Evolutionary conservation across 2,797 vertebrate genomes (phyloP).

Genomic region (Ptychadena robeensis): DNA sequence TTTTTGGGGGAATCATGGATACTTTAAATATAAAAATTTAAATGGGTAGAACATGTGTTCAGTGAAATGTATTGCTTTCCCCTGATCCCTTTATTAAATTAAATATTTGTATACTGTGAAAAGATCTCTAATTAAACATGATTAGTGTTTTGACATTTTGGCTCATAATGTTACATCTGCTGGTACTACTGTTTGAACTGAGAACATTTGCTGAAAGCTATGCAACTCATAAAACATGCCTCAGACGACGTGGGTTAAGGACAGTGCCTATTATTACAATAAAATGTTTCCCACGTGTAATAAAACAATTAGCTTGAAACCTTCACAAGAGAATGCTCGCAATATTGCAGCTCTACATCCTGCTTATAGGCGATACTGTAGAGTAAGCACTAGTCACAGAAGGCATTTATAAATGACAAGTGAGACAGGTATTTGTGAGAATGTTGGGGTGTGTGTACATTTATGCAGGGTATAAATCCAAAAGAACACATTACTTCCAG

Average conservation of each 20-base stretch:
- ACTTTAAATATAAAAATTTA: too few relatives aligned
- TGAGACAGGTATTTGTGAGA: too few relatives aligned
- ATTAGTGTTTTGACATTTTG: neutral
- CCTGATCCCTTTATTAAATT: neutral
- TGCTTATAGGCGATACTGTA: neutral
- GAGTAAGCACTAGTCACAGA: neutral
- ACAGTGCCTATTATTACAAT: constrained; percentile 3
- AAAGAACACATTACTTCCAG: too few relatives aligned
- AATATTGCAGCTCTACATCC: neutral
- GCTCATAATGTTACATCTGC: neutral
- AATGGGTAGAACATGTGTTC: too few relatives aligned
- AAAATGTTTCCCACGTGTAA: neutral
- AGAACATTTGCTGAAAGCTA: neutral
- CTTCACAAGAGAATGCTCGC: neutral
- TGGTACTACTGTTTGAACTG: neutral
- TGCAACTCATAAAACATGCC: neutral
- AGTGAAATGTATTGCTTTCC: too few relatives aligned
- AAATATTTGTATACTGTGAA: neutral
- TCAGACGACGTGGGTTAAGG: constrained; percentile 9
- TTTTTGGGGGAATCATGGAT: too few relatives aligned
- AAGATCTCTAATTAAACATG: neutral
- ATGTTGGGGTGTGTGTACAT: too few relatives aligned
- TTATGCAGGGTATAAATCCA: too few relatives aligned
- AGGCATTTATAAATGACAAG: neutral
- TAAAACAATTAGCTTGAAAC: neutral